Evolutionary conservation across 2,113 vertebrate genomes (phyloP), one percentile per base, ranked within the genome.

Genomic region (Syngnathus typhle): DNA sequence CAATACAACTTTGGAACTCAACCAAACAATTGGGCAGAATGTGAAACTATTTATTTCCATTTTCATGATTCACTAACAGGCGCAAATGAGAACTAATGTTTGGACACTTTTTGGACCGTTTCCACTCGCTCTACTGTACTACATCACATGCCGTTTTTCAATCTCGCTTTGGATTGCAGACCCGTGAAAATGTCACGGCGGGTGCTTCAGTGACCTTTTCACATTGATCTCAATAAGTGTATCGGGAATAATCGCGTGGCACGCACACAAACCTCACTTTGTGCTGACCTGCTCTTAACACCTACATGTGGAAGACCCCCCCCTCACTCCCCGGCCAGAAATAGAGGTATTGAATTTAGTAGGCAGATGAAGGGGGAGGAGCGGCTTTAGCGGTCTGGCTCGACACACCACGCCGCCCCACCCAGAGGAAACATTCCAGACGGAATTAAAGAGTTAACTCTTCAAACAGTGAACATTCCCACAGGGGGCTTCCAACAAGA

Each of bases 361-460:
- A 83, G 76, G 70, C 62, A 80, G 85, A 87, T 88, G 84, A 78
- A 70, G 78, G 83, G 70, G 76, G 65, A 60, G 77, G 56, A 63
- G 80, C 72, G 72, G 69, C 77, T 78, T 73, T 84, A 76, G 88
- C 72, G 83, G 82, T 83, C 79, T 89, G 84, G 83, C 78, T 86
- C 77, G 72, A 72, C 84, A 87, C 84, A 88, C 83, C 80, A 69
- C 77, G 44, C 83, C 84, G 85, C 89, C 85, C 89, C 89, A 89
- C 90, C 91, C 87, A 89, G 87, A 90, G 86, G 86, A 92, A 91
- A 90, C 90, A 92, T 92, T 91, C 90, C 91, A 89, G 89, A 88
- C 87, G 64, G 89, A 90, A 90, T 90, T 90, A 91, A 91, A 91
- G 90, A 88, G 85, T 90, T 88, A 85, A 89, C 83, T 91, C 87